These are phyloP conservation scores for Leucophenga maculata DNA, from an alignment of 2,888 invertebrate species.

Conservation along the genomic window DNA sequence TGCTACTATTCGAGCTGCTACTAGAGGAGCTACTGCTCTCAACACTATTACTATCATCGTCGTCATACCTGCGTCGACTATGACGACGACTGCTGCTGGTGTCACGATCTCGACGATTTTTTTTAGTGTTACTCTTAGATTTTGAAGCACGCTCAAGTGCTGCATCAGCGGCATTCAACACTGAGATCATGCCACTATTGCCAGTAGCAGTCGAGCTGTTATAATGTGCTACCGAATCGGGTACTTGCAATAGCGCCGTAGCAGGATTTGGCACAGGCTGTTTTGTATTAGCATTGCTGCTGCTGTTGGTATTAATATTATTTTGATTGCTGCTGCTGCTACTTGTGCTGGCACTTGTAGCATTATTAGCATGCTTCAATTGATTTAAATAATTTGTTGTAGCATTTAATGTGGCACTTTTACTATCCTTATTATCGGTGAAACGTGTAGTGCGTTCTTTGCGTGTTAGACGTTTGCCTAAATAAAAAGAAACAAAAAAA, in stretches of 20 bases:
- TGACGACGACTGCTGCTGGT: neutral
- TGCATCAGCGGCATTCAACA: constrained; percentile 58
- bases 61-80: constrained; percentile 5
- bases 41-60: constrained; percentile 13
- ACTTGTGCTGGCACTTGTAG: neutral
- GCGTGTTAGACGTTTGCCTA: constrained; percentile 67
- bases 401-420: constrained; percentile 39
- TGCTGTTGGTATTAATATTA: constrained; percentile 34
- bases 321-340: neutral
- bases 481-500: neutral
- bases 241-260: constrained; percentile 54
- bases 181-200: constrained; percentile 41
- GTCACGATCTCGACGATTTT: neutral
- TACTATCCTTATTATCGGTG: constrained; percentile 70
- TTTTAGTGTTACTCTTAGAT: constrained; percentile 24
- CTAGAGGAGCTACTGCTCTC: constrained; percentile 10
- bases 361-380: constrained; percentile 27
- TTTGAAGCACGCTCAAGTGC: constrained; percentile 52
- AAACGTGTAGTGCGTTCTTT: constrained; percentile 71
- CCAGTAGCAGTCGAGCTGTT: neutral
- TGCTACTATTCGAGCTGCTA: constrained; percentile 19
- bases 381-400: constrained; percentile 53
- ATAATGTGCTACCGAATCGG: constrained; percentile 42
- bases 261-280: constrained; percentile 52
- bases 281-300: constrained; percentile 32